Percentiles rank a stretch among this genome's conserved stretches.
phyloP scores from a whole-genome alignment of 2,888 invertebrate species.

The Dryocosmus kuriphilus region DNA sequence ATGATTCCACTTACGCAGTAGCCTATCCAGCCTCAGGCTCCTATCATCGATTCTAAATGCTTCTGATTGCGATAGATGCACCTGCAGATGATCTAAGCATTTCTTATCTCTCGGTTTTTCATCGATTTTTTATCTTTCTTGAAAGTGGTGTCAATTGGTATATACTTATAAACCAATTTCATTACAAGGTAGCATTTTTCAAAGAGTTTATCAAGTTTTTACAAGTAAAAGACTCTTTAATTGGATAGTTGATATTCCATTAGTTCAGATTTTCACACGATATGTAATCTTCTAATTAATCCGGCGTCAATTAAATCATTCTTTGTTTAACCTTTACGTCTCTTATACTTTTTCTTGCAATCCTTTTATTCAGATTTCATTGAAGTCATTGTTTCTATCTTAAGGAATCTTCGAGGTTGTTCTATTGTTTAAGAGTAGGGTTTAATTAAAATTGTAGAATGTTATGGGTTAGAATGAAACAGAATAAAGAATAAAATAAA shows the following conservation, averaged over 20 bases:
- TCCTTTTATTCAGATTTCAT: neutral
- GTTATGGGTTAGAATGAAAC: neutral
- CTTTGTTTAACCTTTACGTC: neutral
- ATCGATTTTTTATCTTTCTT: neutral
- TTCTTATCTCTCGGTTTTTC: slow-evolving; percentile 21
- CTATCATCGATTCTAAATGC: slow-evolving; percentile 25
- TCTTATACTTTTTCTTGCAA: neutral
- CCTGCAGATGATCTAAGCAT: slow-evolving; percentile 9
- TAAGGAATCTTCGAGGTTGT: neutral
- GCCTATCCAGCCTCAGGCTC: slow-evolving; percentile 10
- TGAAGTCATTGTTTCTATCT: neutral
- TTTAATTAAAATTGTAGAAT: neutral
- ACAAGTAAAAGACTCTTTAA: neutral
- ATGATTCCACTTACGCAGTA: neutral
- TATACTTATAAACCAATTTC: neutral
- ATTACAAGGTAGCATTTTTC: neutral
- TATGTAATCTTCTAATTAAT: neutral
- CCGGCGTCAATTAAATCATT: neutral
- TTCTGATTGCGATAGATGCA: slow-evolving; percentile 19
- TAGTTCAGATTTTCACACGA: neutral
- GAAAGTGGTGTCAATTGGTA: neutral
- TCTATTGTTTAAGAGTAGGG: neutral
- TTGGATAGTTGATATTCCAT: neutral
- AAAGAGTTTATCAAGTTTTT: neutral
- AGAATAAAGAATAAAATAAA: too few species aligned